Base-by-base conservation (phyloP, 2,113 vertebrate genomes). In the Corythornis madagascariensis region DNA sequence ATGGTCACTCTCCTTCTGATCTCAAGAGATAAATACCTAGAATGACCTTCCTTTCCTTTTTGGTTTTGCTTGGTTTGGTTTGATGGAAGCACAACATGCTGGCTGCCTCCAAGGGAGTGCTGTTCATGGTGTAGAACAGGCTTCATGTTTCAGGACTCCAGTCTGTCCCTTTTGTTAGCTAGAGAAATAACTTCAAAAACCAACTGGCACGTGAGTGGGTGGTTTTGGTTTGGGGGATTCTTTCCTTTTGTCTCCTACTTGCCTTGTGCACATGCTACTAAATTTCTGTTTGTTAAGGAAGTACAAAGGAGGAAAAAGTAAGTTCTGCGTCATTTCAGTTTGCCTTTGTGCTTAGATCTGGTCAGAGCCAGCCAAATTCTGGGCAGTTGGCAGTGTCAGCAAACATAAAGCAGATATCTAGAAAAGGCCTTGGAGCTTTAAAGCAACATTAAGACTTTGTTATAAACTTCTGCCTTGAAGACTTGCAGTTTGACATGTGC, bases 401-500 rank as follows among this genome's bases (percentile, higher is more conserved):
- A 93, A 93, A 96, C 95, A 95, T 91, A 77, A 93, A 96, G 87
- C 94, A 96, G 67, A 74, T 92, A 93, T 42, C 87, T 92, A 88
- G 84, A 92, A 88, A 80, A 80, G 65, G 67, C 77, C 82, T 91
- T n/a, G 29, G 29, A 60, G 48, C 75, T 93, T 95, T 91, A 91
- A 73, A 88, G 87, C 64, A 75, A 66, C 75, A 67, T 82, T 25
- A 72, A 83, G 85, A 31, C 52, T 78, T 84, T 69, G 89, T 84
- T 83, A 71, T 24, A 82, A 83, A 78, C 65, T 67, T 83, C 67
- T 81, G 56, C 93, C 94, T 92, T 95, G 88, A 95, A 83, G 92
- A 71, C 69, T 93, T 90, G 65, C 53, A 81, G 59, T 66, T 25
- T 94, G 93, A 90, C 90, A 96, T 70, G 69, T 91, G 65, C 89